Evolutionary conservation across 2,888 invertebrate species (phyloP).

Genomic region (Notodonta dromedarius): DNA sequence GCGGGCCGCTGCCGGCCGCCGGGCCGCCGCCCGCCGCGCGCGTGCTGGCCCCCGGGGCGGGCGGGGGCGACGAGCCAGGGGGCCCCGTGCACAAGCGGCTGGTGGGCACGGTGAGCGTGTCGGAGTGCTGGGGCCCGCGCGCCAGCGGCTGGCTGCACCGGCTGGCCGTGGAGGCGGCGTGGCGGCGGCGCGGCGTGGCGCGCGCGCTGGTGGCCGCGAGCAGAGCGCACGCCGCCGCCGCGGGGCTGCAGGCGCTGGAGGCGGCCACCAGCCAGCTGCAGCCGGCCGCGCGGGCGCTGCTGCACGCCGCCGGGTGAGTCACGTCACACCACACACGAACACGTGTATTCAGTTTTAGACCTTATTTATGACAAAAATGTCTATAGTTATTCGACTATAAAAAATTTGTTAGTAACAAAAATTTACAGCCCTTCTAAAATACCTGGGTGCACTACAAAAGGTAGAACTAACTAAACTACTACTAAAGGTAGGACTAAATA

Average conservation of each 20-base stretch:
- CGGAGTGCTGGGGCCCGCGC: constrained; percentile 44
- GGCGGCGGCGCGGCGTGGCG: constrained; percentile 43
- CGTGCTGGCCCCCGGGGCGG: constrained; percentile 10
- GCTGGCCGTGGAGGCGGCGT: constrained; percentile 43
- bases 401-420: too few relatives aligned
- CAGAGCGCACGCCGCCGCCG: constrained; percentile 20
- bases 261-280: constrained; percentile 40
- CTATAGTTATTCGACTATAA: background rate
- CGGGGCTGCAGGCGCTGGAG: constrained; percentile 31
- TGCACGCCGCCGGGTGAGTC: constrained; percentile 31
- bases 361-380: too few relatives aligned
- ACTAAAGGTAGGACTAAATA: too few relatives aligned
- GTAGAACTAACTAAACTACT: too few relatives aligned
- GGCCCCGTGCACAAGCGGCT: constrained; percentile 20
- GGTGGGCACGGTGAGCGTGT: constrained; percentile 57
- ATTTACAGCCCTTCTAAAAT: too few relatives aligned
- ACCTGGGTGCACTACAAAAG: too few relatives aligned
- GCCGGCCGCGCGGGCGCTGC: constrained; percentile 35
- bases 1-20: constrained; percentile 46
- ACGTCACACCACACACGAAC: background rate
- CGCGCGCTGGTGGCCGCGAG: constrained; percentile 39
- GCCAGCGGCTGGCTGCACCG: constrained; percentile 54
- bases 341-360: too few relatives aligned
- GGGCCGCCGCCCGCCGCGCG: constrained; percentile 19
- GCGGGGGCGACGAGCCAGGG: constrained; percentile 4